A percentile compares a stretch with the other conserved stretches of the same genome.
Conservation (phyloP, 1,140 invertebrate genomes). For the Macrotrachela quadricornifera region DNA sequence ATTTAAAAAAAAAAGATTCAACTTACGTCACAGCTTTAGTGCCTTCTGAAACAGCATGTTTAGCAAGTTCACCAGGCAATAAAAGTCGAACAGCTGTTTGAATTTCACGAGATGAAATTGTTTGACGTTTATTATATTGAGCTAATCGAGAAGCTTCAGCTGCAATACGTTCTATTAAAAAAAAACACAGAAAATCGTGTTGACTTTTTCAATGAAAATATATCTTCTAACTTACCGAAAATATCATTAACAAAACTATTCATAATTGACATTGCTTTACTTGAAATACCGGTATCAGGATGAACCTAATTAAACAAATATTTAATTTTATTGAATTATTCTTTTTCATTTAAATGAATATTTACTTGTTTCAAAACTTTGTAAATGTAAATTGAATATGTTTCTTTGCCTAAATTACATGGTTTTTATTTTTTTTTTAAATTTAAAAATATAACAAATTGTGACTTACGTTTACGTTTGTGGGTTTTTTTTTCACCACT, state of each 20-base stretch:
- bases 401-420: conserved; percentile 8
- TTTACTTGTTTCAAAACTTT: conserved; percentile 28
- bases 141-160: conserved; percentile 44
- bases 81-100: conserved; percentile 41
- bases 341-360: no score
- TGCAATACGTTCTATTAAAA: conserved; percentile 41
- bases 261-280: conserved; percentile 43
- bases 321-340: no score
- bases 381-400: conserved; percentile 15
- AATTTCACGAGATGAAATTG: conserved; percentile 38
- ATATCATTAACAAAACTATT: conserved; percentile 45
- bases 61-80: conserved; percentile 40
- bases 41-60: conserved; percentile 39
- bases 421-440: not conserved
- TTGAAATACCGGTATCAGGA: conserved; percentile 34
- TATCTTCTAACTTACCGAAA: conserved; percentile 21
- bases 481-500: no score
- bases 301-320: conserved; percentile 23
- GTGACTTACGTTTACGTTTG: no score
- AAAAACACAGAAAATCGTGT: no score
- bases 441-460: no score
- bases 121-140: conserved; percentile 46
- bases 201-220: no score
- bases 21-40: conserved; percentile 35
- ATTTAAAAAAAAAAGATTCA: no score